Conservation (phyloP, 2,113 vertebrate genomes). For the Datnioides undecimradiatus region DNA sequence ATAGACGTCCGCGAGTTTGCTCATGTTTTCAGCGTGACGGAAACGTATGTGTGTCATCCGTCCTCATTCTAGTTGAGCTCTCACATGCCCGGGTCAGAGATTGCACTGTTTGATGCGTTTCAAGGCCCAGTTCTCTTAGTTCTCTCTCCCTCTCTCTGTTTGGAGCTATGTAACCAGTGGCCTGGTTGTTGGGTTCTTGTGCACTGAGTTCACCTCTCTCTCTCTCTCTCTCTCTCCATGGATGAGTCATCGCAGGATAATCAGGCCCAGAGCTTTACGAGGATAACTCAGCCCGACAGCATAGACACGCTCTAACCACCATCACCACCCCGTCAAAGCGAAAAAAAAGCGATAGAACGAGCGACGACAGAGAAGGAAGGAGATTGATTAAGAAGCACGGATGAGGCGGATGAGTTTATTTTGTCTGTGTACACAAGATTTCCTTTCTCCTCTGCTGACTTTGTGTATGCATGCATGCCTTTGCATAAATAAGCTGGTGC, state of each 20-base stretch:
- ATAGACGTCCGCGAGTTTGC: neutral
- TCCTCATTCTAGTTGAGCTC: constrained; percentile 35
- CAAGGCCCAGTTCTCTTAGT: constrained; percentile 55
- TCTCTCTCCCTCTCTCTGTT: constrained; percentile 40
- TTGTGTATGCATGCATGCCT: constrained; percentile 50
- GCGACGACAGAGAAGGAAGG: constrained; percentile 10
- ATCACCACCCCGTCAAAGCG: constrained; percentile 28
- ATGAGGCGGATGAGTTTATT: constrained; percentile 36
- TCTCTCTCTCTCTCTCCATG: constrained; percentile 43
- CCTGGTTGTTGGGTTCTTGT: constrained; percentile 82
- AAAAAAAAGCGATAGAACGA: constrained; percentile 9
- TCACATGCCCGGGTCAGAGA: constrained; percentile 24
- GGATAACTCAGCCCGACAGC: constrained; percentile 74
- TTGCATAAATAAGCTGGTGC: constrained; percentile 46
- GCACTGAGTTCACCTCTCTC: constrained; percentile 79
- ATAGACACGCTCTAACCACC: constrained; percentile 62
- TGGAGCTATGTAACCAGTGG: constrained; percentile 73
- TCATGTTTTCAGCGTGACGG: constrained; percentile 9
- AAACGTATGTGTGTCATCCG: constrained; percentile 31
- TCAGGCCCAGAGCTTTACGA: constrained; percentile 79
- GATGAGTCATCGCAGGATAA: constrained; percentile 80
- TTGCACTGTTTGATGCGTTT: constrained; percentile 31
- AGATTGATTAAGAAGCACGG: constrained; percentile 33
- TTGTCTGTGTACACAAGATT: constrained; percentile 50
- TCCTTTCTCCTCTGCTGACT: constrained; percentile 40